Conservation (phyloP, 2,113 vertebrate genomes). For the Anhinga anhinga region DNA sequence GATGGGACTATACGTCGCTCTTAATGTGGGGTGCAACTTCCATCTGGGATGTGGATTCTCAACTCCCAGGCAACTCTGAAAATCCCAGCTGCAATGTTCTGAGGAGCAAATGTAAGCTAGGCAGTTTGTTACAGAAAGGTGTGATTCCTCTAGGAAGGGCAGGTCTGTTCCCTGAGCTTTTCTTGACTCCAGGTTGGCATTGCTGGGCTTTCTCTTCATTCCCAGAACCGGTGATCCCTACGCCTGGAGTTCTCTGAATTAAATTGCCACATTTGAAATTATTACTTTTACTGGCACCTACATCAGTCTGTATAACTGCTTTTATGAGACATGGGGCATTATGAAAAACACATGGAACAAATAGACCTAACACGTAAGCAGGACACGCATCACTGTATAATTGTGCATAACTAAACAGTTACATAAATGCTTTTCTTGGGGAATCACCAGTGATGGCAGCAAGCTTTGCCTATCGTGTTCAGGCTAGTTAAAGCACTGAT, state of each 20-base stretch:
- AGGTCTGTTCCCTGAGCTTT: neutral
- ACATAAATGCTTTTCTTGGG: slow-evolving; percentile 44
- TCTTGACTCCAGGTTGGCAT: neutral
- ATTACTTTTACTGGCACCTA: neutral
- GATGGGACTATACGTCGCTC: neutral
- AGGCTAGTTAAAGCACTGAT: slow-evolving; percentile 40
- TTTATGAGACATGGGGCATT: neutral
- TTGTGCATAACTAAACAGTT: slow-evolving; percentile 37
- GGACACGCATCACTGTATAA: neutral
- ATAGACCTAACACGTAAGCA: neutral
- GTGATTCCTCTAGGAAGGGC: neutral
- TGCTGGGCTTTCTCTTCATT: neutral
- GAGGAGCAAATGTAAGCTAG: neutral
- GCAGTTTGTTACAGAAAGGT: neutral
- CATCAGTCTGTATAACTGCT: neutral
- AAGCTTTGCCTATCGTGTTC: neutral
- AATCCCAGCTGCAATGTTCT: neutral
- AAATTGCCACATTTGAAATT: neutral
- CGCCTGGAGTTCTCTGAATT: neutral
- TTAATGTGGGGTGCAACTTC: neutral
- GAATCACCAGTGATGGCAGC: slow-evolving; percentile 42
- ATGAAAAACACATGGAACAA: neutral
- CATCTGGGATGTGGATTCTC: neutral
- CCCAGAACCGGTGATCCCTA: neutral
- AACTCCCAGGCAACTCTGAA: neutral